A percentile compares a stretch with the other conserved stretches of the same genome.
Evolutionary conservation across 2,113 vertebrate species (phyloP).

Genomic region (Galeopterus variegatus): DNA sequence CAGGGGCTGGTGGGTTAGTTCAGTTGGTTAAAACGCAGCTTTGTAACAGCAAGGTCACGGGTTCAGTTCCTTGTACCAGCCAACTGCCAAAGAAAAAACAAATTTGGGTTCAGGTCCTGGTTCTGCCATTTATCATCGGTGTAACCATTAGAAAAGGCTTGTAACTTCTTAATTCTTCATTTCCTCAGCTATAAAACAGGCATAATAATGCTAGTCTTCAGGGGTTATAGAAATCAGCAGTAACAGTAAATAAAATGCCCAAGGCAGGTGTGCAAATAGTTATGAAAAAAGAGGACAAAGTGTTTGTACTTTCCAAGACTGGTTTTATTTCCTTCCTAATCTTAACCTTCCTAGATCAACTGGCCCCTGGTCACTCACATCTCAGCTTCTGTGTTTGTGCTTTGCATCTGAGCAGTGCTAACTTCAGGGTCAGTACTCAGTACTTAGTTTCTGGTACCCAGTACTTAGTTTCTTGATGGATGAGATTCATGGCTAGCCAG

Average conservation of each 20-base stretch:
- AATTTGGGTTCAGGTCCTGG: background rate
- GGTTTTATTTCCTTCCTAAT: rapidly evolving
- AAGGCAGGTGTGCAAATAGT: rapidly evolving
- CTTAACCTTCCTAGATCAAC: rapidly evolving
- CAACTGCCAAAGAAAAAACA: too few species aligned
- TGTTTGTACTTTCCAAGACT: background rate
- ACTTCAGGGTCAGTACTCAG: rapidly evolving
- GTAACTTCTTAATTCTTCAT: background rate
- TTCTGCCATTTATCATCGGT: background rate
- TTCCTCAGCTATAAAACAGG: background rate
- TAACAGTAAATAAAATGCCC: too few species aligned
- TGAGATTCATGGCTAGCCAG: background rate
- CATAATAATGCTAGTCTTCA: background rate
- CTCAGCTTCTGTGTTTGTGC: background rate
- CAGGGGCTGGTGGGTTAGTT: background rate
- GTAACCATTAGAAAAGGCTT: background rate
- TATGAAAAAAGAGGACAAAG: background rate
- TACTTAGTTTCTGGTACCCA: background rate
- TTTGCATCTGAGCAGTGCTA: background rate
- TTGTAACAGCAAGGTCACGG: too few species aligned
- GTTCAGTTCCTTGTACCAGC: too few species aligned
- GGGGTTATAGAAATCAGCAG: background rate
- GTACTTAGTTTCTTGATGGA: background rate
- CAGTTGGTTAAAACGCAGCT: too few species aligned
- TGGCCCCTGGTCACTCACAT: background rate